Conservation (phyloP, 2,113 vertebrate species). For the Lepidothrix coronata region DNA sequence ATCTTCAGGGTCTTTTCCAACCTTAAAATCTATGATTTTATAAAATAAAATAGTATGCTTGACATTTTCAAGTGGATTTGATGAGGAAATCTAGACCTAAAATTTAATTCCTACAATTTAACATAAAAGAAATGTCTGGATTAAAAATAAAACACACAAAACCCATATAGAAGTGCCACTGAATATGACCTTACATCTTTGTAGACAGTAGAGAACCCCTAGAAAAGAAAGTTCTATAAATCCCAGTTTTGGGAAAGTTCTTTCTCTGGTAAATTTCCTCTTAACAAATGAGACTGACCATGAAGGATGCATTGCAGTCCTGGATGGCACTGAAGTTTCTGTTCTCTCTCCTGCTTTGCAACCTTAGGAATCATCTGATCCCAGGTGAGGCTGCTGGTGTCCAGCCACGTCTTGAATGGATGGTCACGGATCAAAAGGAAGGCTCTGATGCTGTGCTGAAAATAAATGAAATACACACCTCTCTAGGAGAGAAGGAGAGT, state of each 20-base stretch:
- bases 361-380: neutral
- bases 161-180: neutral
- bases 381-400: neutral
- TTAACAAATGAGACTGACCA: neutral
- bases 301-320: rapidly evolving
- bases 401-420: neutral
- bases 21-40: neutral
- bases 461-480: neutral
- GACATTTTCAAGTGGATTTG: neutral
- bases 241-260: neutral
- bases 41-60: neutral
- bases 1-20: neutral
- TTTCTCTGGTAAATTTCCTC: neutral
- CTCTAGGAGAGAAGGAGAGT: neutral
- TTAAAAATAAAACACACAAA: neutral
- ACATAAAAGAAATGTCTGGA: neutral
- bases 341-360: neutral
- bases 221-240: neutral
- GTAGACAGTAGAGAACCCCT: rapidly evolving
- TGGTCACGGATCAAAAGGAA: neutral
- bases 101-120: neutral
- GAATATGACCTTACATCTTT: neutral
- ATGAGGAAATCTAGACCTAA: neutral
- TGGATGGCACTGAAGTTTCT: neutral
- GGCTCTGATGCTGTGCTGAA: neutral